Evolutionary conservation across 2,113 vertebrate species (phyloP).

Genomic region (Corvus hawaiiensis): DNA sequence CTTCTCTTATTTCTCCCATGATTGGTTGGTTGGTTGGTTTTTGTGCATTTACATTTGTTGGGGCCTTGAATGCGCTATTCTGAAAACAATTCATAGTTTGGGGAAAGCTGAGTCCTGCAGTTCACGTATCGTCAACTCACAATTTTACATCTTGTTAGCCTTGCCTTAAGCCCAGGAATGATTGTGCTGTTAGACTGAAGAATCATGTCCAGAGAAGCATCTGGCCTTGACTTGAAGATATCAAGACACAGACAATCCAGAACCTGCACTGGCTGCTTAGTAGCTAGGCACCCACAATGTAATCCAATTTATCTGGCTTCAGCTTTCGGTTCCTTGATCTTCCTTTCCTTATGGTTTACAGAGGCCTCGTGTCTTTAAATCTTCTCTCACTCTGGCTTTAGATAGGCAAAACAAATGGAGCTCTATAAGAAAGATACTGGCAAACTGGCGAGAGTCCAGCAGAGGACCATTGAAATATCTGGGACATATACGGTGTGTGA

Average conservation of each 20-base stretch:
- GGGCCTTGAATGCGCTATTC: neutral
- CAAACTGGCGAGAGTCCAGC: neutral
- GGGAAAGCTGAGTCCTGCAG: neutral
- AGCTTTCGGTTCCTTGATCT: neutral
- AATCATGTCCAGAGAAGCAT: neutral
- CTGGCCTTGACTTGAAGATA: conserved; percentile 9
- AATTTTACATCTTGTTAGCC: neutral
- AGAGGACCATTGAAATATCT: neutral
- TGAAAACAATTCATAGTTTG: neutral
- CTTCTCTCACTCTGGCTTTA: neutral
- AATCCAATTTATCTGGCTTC: conserved; percentile 30
- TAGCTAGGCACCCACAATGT: neutral
- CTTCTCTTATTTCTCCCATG: neutral
- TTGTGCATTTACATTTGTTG: neutral
- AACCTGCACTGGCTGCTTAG: neutral
- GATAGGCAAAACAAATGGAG: neutral
- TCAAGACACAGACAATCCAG: neutral
- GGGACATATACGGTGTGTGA: neutral
- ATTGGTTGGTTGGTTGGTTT: neutral
- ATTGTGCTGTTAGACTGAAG: neutral
- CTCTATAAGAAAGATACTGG: neutral
- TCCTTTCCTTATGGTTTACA: neutral
- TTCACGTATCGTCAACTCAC: neutral
- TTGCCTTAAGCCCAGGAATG: neutral
- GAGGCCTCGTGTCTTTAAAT: neutral